Evolutionary conservation across 2,797 vertebrate species (phyloP), one percentile per base, ranked within the genome.

Genomic region (Schizopygopsis malacanthus): DNA sequence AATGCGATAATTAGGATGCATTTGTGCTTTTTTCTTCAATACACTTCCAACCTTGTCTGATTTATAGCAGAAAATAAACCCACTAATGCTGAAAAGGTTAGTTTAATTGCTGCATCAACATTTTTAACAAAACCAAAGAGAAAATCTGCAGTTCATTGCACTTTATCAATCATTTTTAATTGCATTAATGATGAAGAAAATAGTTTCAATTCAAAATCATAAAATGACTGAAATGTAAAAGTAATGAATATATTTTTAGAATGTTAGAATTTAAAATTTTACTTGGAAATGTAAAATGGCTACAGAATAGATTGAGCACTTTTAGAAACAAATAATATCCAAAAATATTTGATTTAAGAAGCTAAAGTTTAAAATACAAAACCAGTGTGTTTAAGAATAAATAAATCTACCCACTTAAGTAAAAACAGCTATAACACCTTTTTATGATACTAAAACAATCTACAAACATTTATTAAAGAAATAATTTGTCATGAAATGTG

Each of bases 381-480:
- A 73, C 70, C 22, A 47, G 70, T 45, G 25, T 33, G 50, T 75
- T 75, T 33, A 54, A 73, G 6, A 4, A 1, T 4, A 47, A 4
- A 52, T 22, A 6, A 59, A 15, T 79, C 4, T n/a, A 2, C 25
- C 56, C 16, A 56, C 8, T 61, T 18, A 13, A 61, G 33, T 41
- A 5, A 39, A 59, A 41, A 41, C 28, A 41, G 37, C 37, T 41
- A 39, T 69, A 3, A 71, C 5, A 81, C 39, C n/a, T 45, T 63
- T 69, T 39, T 75, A 75, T 75, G 20, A 65, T 71, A 81, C 43
- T 28, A 50, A 47, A n/a, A 4, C 13, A 28, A 11, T 13, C 16
- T 84, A 69, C 80, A 84, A 6, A 61, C 67, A 56, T 85, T 52
- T 83, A 28, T 70, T 61, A 63, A 79, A 79, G 59, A 47, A 72